phyloP scores from a whole-genome alignment of 2,888 invertebrate species.

The Plagiodera versicolora region DNA sequence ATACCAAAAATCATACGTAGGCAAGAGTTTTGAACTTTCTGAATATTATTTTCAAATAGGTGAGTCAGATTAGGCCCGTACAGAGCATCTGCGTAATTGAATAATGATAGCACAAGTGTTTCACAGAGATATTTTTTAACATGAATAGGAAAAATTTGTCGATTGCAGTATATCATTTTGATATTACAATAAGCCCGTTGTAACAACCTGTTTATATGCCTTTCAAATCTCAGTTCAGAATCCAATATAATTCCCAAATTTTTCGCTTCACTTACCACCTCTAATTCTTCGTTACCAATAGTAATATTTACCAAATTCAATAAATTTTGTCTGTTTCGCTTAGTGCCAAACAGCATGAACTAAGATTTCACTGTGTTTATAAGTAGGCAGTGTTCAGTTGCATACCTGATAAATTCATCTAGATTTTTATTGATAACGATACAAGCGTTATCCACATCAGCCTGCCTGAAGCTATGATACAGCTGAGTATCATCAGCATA shows the following conservation, averaged over 20 bases:
- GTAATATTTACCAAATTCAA: background rate
- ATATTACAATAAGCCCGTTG: too few relatives aligned
- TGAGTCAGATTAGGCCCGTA: background rate
- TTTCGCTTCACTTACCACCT: background rate
- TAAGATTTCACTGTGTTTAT: background rate
- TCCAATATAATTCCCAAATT: background rate
- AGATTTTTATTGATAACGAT: background rate
- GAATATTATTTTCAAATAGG: background rate
- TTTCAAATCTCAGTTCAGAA: too few relatives aligned
- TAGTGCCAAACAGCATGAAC: background rate
- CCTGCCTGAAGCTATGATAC: background rate
- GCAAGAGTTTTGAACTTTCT: too few relatives aligned
- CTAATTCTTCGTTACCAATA: background rate
- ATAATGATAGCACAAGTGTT: background rate
- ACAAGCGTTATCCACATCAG: background rate
- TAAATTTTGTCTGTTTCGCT: background rate
- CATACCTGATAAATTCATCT: background rate
- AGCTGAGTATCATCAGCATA: slow-evolving; percentile 5
- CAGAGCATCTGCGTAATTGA: background rate
- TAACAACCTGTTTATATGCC: too few relatives aligned
- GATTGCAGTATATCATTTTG: background rate
- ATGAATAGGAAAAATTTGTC: background rate
- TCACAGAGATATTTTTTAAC: background rate
- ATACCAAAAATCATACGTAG: too few relatives aligned
- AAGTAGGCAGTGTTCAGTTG: slow-evolving; percentile 2